Evolutionary conservation across 2,888 invertebrate genomes (phyloP).

Genomic region (Maniola hyperantus): DNA sequence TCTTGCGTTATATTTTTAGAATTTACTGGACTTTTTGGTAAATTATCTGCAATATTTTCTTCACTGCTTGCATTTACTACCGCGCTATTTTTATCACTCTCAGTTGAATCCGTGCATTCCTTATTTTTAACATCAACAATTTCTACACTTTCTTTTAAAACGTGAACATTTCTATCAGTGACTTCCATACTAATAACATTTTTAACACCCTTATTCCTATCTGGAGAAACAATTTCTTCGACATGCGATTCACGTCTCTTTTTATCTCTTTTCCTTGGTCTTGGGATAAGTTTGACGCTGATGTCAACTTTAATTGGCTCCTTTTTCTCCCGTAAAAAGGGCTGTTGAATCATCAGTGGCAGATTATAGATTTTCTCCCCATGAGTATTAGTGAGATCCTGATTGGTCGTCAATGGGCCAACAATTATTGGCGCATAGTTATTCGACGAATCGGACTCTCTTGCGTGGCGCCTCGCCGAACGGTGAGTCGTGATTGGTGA

Average conservation of each 20-base stretch:
- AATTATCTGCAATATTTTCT: constrained; percentile 25
- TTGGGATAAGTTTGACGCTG: constrained; percentile 88
- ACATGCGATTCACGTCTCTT: constrained; percentile 62
- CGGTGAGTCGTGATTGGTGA: constrained; percentile 62
- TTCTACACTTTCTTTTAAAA: constrained; percentile 66
- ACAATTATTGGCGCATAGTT: constrained; percentile 73
- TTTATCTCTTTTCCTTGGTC: constrained; percentile 75
- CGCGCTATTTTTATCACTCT: constrained; percentile 30
- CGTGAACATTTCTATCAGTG: constrained; percentile 62
- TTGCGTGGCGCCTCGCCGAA: constrained; percentile 74
- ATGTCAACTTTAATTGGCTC: constrained; percentile 90
- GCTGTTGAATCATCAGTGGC: constrained; percentile 81
- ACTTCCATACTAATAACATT: constrained; percentile 77
- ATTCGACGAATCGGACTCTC: constrained; percentile 84
- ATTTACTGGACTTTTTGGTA: not conserved
- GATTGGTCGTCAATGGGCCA: constrained; percentile 78
- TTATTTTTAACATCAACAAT: constrained; percentile 53
- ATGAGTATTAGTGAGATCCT: constrained; percentile 71
- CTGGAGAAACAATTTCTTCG: constrained; percentile 56
- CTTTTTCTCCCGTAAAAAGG: constrained; percentile 84
- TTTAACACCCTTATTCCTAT: constrained; percentile 62
- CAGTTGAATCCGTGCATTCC: constrained; percentile 42
- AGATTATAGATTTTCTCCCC: constrained; percentile 75
- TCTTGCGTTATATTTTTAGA: not conserved
- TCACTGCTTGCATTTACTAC: constrained; percentile 11